A percentile compares a stretch with the other conserved stretches of the same genome.
Conservation (phyloP, 2,888 invertebrate species). For the Nemotelus nigrinus region DNA sequence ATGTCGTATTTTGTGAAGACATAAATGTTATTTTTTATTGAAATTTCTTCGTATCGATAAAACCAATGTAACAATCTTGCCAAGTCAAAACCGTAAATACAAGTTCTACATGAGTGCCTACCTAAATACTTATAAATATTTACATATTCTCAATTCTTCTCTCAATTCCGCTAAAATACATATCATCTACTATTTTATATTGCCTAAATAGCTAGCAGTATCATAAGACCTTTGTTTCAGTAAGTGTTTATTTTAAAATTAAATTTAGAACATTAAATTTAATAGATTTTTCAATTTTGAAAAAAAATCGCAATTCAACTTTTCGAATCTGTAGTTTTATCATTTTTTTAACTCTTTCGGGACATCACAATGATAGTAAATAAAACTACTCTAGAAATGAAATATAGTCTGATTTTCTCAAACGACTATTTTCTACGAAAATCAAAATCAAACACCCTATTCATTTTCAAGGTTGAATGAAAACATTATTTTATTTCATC, state of each 20-base stretch:
- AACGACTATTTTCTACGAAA: too few relatives aligned
- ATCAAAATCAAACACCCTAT: too few relatives aligned
- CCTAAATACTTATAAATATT: slow-evolving; percentile 15
- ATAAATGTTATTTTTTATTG: too few relatives aligned
- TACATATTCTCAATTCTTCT: background rate
- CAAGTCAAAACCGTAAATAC: background rate
- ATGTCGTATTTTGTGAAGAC: too few relatives aligned
- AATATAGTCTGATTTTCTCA: too few relatives aligned
- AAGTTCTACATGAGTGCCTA: slow-evolving; percentile 17
- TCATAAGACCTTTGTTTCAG: slow-evolving; percentile 66
- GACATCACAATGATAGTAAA: too few relatives aligned
- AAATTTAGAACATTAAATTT: too few relatives aligned
- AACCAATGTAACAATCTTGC: too few relatives aligned
- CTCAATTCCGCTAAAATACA: background rate
- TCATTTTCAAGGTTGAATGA: too few relatives aligned
- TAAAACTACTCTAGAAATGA: too few relatives aligned
- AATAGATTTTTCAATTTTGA: slow-evolving; percentile 2
- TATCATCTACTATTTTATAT: slow-evolving; percentile 46
- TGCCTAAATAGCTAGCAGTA: slow-evolving; percentile 61
- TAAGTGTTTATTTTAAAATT: background rate
- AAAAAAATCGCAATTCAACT: background rate
- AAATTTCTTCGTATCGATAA: too few relatives aligned
- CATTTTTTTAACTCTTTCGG: background rate
- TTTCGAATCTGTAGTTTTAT: background rate
- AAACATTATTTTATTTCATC: too few relatives aligned